phyloP scores from a whole-genome alignment of 2,888 invertebrate species.

The Petrolisthes cinctipes region DNA sequence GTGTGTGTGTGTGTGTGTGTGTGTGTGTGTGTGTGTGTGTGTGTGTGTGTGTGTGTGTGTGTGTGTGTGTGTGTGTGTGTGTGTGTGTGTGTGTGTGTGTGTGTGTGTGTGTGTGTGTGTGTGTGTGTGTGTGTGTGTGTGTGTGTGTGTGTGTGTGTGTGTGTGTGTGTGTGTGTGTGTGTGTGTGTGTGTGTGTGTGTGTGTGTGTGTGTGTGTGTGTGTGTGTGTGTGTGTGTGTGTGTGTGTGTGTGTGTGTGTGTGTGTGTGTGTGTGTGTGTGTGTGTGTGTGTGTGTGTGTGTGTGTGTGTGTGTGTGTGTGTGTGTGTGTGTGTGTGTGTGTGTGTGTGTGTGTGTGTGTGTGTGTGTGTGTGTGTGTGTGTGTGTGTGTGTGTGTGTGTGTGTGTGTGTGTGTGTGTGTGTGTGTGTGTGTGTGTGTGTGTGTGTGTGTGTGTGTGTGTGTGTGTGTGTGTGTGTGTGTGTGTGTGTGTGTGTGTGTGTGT shows the following conservation, averaged over 20 bases:
- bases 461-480: constrained; percentile 26
- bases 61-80: constrained; percentile 26
- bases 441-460: constrained; percentile 26
- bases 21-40: constrained; percentile 26
- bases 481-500: constrained; percentile 26
- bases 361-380: constrained; percentile 26
- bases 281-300: constrained; percentile 26
- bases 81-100: constrained; percentile 26
- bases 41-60: constrained; percentile 26
- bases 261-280: constrained; percentile 26
- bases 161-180: constrained; percentile 26
- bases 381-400: constrained; percentile 26
- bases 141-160: constrained; percentile 26
- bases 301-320: constrained; percentile 26
- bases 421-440: constrained; percentile 26
- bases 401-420: constrained; percentile 26
- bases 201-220: constrained; percentile 26
- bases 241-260: constrained; percentile 26
- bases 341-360: constrained; percentile 26
- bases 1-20: constrained; percentile 26
- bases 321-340: constrained; percentile 26
- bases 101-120: constrained; percentile 26
- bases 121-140: constrained; percentile 26
- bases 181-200: constrained; percentile 26
- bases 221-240: constrained; percentile 26